Percentiles rank a stretch among this genome's conserved stretches.
Conservation (phyloP, 2,888 invertebrate species). For the Crematogaster levior region DNA sequence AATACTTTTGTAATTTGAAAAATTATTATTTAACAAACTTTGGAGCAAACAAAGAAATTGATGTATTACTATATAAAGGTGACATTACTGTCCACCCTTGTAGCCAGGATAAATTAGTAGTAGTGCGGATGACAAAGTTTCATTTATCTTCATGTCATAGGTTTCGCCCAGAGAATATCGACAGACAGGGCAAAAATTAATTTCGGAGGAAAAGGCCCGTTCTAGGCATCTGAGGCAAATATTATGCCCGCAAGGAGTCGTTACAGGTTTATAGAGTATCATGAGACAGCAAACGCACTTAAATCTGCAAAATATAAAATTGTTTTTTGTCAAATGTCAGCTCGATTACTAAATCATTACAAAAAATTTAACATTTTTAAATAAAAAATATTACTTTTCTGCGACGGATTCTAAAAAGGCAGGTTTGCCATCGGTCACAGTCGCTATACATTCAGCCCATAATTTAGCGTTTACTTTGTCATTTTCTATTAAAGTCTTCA, state of each 20-base stretch:
- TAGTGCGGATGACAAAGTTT: constrained; percentile 87
- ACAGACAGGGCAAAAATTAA: constrained; percentile 90
- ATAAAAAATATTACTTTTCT: constrained; percentile 73
- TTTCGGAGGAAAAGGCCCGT: constrained; percentile 89
- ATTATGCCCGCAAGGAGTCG: constrained; percentile 91
- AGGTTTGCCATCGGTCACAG: constrained; percentile 86
- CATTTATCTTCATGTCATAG: constrained; percentile 87
- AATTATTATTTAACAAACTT: no score
- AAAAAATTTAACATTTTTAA: neutral
- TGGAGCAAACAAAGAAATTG: no score
- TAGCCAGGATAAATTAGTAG: constrained; percentile 90
- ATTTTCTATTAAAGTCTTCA: constrained; percentile 85
- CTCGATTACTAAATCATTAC: neutral
- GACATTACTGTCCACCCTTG: constrained; percentile 84
- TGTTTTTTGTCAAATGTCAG: neutral
- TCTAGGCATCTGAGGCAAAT: constrained; percentile 91
- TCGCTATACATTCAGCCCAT: constrained; percentile 89
- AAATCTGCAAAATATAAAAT: constrained; percentile 85
- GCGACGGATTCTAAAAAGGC: constrained; percentile 74
- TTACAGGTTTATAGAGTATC: constrained; percentile 90
- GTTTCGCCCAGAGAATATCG: constrained; percentile 88
- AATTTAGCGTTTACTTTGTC: constrained; percentile 89
- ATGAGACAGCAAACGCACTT: constrained; percentile 94
- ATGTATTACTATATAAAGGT: no score
- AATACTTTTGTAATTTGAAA: no score